phyloP scores from a whole-genome alignment of 2,888 invertebrate genomes.

The Parapristionchus giblindavisi region DNA sequence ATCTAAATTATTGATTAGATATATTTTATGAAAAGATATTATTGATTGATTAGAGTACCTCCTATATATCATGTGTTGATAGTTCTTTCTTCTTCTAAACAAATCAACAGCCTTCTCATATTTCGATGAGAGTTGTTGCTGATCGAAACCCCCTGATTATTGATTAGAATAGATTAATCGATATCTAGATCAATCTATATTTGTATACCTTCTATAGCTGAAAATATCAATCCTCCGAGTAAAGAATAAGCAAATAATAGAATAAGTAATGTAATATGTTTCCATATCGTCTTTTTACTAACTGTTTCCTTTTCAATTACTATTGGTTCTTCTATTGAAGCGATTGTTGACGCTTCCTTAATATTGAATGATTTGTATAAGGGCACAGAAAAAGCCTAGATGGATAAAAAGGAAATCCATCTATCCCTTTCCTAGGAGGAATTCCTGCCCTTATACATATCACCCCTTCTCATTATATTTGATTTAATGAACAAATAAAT shows the following conservation, averaged over 20 bases:
- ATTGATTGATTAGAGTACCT: constrained; percentile 41
- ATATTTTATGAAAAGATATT: constrained; percentile 18
- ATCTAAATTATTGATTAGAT: constrained; percentile 40
- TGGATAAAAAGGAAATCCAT: background rate
- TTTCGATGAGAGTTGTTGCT: constrained; percentile 45
- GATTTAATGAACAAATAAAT: background rate
- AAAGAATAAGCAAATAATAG: constrained; percentile 57
- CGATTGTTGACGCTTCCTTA: constrained; percentile 23
- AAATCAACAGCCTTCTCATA: constrained; percentile 54
- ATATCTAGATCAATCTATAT: background rate
- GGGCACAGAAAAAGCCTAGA: background rate
- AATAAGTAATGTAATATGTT: constrained; percentile 53
- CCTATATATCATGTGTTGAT: constrained; percentile 55
- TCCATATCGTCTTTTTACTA: constrained; percentile 52
- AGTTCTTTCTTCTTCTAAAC: constrained; percentile 49
- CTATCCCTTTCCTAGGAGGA: background rate
- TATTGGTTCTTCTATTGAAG: background rate
- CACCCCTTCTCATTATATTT: too few relatives aligned
- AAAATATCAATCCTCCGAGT: constrained; percentile 56
- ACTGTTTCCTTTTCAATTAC: constrained; percentile 16
- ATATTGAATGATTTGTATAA: too few relatives aligned
- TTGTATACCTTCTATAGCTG: constrained; percentile 56
- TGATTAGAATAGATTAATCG: background rate
- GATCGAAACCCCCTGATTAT: constrained; percentile 53
- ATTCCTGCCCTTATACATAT: too few relatives aligned